These are phyloP conservation scores for Nasonia longicornis DNA, from an alignment of 1,140 invertebrate species.

Conservation along the genomic window DNA sequence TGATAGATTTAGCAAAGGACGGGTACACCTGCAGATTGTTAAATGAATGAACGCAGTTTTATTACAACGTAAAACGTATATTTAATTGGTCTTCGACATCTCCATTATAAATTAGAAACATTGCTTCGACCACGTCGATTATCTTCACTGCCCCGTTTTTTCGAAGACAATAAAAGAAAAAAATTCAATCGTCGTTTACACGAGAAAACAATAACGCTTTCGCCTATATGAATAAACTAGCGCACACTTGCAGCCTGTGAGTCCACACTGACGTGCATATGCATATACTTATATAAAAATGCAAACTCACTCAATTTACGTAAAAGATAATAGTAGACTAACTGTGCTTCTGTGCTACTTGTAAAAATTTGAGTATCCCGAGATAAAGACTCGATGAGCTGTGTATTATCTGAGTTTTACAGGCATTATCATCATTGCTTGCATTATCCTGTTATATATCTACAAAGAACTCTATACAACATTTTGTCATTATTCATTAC, in stretches of 20 bases:
- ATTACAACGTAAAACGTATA: slow-evolving; percentile 39
- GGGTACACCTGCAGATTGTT: not conserved
- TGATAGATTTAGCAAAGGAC: too few relatives aligned
- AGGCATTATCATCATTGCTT: not conserved
- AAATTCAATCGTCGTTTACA: slow-evolving; percentile 28
- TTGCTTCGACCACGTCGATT: not conserved
- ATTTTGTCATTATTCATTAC: slow-evolving; percentile 11
- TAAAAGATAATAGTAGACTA: slow-evolving; percentile 12
- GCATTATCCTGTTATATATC: slow-evolving; percentile 15
- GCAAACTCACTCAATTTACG: slow-evolving; percentile 7
- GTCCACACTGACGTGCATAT: slow-evolving; percentile 2
- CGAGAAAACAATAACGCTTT: slow-evolving; percentile 26
- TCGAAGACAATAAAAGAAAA: slow-evolving; percentile 32
- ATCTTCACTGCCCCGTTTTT: not conserved
- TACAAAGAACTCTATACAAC: slow-evolving; percentile 22
- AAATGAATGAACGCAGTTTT: not conserved
- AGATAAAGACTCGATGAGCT: slow-evolving; percentile 12
- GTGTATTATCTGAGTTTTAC: slow-evolving; percentile 7
- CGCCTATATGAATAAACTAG: slow-evolving; percentile 11
- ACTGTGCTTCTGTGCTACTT: slow-evolving; percentile 7
- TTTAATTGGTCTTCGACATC: slow-evolving; percentile 24
- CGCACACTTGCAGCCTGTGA: slow-evolving; percentile 23
- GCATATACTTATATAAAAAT: slow-evolving; percentile 22
- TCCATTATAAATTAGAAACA: slow-evolving; percentile 37
- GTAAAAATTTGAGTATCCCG: slow-evolving; percentile 16